Conservation (phyloP, 2,113 vertebrate species). For the Gallinago undulata region DNA sequence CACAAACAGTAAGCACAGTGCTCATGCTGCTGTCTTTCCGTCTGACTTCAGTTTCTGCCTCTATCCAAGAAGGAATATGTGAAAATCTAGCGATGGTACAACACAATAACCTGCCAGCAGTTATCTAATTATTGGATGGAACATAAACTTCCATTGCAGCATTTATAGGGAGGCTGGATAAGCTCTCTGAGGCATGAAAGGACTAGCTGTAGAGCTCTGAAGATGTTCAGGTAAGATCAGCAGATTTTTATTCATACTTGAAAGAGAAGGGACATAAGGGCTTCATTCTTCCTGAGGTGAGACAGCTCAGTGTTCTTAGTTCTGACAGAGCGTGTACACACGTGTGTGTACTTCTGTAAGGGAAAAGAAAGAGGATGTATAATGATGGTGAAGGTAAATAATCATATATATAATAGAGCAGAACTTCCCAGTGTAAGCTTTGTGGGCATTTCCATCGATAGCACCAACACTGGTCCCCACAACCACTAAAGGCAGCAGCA, state of each 20-base stretch:
- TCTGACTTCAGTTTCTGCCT: not conserved
- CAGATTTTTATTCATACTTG: constrained; percentile 11
- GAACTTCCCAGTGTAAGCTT: not conserved
- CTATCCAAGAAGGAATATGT: not conserved
- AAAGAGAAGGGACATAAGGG: not conserved
- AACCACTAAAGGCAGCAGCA: not conserved
- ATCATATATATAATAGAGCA: not conserved
- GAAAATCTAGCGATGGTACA: not conserved
- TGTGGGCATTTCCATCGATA: not conserved
- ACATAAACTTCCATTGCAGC: constrained; percentile 1
- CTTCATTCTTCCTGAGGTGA: not conserved
- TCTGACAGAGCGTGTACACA: not conserved
- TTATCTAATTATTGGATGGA: constrained; percentile 15
- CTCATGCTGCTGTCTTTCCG: not conserved
- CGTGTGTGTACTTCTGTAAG: not conserved
- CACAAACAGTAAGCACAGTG: not conserved
- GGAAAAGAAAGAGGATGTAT: not conserved
- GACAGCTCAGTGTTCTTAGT: not conserved
- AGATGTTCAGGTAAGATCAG: not conserved
- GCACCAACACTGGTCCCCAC: not conserved
- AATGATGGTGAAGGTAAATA: not conserved
- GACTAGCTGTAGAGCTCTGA: not conserved
- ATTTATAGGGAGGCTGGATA: constrained; percentile 1
- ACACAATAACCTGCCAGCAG: not conserved
- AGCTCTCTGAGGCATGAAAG: constrained; percentile 18